Evolutionary conservation across 92 coral and sea anemone genomes (phyloP).

Genomic region (Muricea muricata): DNA sequence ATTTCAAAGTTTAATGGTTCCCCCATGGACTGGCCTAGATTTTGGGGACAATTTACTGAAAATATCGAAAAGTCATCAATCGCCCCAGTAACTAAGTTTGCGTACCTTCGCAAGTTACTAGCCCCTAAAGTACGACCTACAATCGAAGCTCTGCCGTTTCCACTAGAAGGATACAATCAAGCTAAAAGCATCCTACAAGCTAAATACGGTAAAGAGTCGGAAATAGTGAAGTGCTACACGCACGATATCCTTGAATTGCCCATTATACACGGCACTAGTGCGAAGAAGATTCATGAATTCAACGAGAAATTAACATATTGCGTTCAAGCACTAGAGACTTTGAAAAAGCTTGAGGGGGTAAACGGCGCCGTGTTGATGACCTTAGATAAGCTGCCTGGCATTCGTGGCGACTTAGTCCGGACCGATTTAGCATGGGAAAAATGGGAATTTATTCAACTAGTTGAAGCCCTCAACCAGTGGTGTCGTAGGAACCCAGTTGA

Average conservation of each 20-base stretch:
- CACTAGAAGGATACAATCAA: not conserved
- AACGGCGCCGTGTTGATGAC: constrained; percentile 33
- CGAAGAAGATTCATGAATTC: constrained; percentile 26
- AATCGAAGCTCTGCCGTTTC: constrained; percentile 12
- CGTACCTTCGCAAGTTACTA: constrained; percentile 17
- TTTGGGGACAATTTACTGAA: constrained; percentile 8
- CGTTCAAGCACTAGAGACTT: constrained; percentile 34
- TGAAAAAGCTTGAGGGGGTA: constrained; percentile 23
- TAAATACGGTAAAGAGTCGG: not conserved
- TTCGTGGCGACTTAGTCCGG: not conserved
- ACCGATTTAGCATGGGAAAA: constrained; percentile 33
- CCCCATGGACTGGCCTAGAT: not conserved
- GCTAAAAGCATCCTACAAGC: not conserved
- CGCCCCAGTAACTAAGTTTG: constrained; percentile 23
- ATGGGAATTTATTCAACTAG: constrained; percentile 23
- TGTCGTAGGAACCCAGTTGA: constrained; percentile 34
- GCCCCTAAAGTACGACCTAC: constrained; percentile 12
- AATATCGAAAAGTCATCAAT: not conserved
- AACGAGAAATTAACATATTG: constrained; percentile 37
- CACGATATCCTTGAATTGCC: not conserved
- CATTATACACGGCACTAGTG: not conserved
- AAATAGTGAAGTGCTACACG: not conserved
- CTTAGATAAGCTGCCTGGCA: constrained; percentile 14
- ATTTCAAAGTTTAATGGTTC: not conserved
- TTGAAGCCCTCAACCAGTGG: constrained; percentile 34